Evolutionary conservation across 37 sponge, comb jelly and placozoan species (phyloP), one percentile per base, ranked within the genome.

Genomic region (Agelas oroides): DNA sequence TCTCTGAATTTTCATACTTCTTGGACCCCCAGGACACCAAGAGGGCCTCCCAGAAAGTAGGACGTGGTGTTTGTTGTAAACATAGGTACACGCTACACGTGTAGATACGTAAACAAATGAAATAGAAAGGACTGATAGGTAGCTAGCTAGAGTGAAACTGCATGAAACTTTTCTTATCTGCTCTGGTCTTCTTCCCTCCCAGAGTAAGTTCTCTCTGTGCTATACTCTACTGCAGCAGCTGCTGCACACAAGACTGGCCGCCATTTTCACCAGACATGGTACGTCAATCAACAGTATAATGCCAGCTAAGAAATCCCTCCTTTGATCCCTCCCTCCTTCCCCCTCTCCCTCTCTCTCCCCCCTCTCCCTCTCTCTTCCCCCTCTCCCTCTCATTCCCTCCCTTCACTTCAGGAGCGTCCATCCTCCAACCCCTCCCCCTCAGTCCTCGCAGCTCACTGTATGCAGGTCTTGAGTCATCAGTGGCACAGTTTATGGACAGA

Each of bases 241-340:
- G 71, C 71, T 89, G 5, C 53, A 77, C 65, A 71, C 38, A n/a
- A 71, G 80, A 34, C 46, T 88, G 25, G 77, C 38, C 24, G 39
- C 61, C 46, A 65, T 93, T 32, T 93, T 93, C 70, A 81, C 80
- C 21, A 78, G 71, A 52, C 93, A 93, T 77, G 84, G 89, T 89
- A 56, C 0, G 83, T 76, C 20, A 54, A 30, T 8, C 46, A 46
- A 11, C 24, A 62, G 63, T 62, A 62, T 11, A 5, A 28, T 11
- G 5, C 11, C 27, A 28, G 63, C 24, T 8, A 46, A 12, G 46
- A 3, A 46, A 3, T 12, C 46, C 3, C 46, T 46, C 46, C 8
- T 46, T 3, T 46, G 6, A 3, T 46, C 46, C 46, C 46, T 61
- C 62, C n/a, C 27, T 61, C 27, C 62, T 11, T 25, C 62, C 62